Evolutionary conservation across 2,888 invertebrate genomes (phyloP).

Genomic region (Drosophila meridionalis): DNA sequence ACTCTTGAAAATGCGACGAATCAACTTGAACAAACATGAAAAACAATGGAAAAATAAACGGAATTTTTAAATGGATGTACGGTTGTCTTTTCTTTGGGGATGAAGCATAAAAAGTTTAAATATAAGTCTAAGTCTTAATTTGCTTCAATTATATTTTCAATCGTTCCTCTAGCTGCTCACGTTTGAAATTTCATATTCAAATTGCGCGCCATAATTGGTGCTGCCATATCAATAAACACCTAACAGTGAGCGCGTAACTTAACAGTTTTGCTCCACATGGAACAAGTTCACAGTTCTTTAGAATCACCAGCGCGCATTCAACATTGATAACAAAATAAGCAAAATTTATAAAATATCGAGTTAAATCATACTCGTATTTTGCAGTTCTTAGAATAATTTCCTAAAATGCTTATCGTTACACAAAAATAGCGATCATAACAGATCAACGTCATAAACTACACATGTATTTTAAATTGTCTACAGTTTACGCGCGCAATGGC

Average conservation of each 20-base stretch:
- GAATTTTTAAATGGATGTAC: constrained; percentile 70
- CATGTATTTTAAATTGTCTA: not conserved
- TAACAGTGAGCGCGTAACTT: not conserved
- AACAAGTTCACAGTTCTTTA: not conserved
- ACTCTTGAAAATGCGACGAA: constrained; percentile 61
- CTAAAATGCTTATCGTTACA: not conserved
- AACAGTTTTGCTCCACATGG: constrained; percentile 17
- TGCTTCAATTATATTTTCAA: not conserved
- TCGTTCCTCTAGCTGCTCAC: fast-evolving
- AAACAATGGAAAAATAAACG: constrained; percentile 70
- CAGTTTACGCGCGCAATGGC: not conserved
- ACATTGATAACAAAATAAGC: not conserved
- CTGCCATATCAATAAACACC: constrained; percentile 25
- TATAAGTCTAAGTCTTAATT: not conserved
- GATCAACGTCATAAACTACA: no score
- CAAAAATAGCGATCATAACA: no score
- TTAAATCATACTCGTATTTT: not conserved
- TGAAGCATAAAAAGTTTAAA: not conserved
- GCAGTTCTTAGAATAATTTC: not conserved
- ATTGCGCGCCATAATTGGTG: constrained; percentile 1
- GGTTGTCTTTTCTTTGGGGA: not conserved
- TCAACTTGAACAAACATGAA: constrained; percentile 51
- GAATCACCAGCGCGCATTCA: not conserved
- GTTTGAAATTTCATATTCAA: constrained; percentile 5
- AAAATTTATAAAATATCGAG: not conserved